These are phyloP conservation scores for Drosophila ficusphila DNA, from an alignment of 1,140 invertebrate species.

Conservation along the genomic window DNA sequence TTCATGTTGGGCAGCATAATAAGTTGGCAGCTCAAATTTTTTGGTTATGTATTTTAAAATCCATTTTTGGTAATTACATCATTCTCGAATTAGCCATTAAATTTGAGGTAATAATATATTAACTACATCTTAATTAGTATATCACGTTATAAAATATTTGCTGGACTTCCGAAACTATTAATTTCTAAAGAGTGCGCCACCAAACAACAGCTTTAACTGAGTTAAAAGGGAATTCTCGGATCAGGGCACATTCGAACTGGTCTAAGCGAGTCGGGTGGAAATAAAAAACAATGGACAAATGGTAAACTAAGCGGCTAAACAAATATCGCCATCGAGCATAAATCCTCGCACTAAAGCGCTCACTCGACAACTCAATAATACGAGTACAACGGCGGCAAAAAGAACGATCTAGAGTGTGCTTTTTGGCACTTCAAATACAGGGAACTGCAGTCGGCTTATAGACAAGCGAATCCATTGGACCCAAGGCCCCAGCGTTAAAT, in stretches of 20 bases:
- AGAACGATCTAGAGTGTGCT: slow-evolving; percentile 55
- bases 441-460: slow-evolving; percentile 67
- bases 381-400: slow-evolving; percentile 17
- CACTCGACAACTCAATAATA: slow-evolving; percentile 65
- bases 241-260: not conserved
- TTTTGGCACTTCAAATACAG: slow-evolving; percentile 76
- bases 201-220: slow-evolving; percentile 16
- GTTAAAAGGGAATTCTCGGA: slow-evolving; percentile 33
- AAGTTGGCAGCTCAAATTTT: slow-evolving; percentile 75
- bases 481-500: slow-evolving; percentile 21
- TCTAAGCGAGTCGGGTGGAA: slow-evolving; percentile 8
- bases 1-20: slow-evolving; percentile 52
- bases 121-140: no score
- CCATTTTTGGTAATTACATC: no score
- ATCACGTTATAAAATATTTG: no score
- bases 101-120: no score
- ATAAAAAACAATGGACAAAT: slow-evolving; percentile 55
- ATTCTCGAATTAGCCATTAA: no score
- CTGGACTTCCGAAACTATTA: no score
- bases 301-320: slow-evolving; percentile 73
- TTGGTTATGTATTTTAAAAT: not conserved
- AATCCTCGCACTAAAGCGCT: slow-evolving; percentile 70
- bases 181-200: not conserved
- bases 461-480: slow-evolving; percentile 45
- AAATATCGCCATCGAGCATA: slow-evolving; percentile 66